Evolutionary conservation across 1,140 invertebrate genomes (phyloP).

Genomic region (Drosophila nannoptera): DNA sequence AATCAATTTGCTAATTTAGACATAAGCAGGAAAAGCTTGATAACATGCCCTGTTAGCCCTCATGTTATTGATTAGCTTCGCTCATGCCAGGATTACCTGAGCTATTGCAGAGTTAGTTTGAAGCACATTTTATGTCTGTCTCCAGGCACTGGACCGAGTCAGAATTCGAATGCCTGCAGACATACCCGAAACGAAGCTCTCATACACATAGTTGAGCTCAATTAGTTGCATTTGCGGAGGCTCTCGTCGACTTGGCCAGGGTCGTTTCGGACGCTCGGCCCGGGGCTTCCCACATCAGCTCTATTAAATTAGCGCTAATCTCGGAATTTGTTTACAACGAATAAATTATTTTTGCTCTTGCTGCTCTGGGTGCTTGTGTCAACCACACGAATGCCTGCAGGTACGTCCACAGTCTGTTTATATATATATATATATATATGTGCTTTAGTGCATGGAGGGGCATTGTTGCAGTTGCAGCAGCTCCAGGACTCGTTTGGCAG

Average conservation of each 20-base stretch:
- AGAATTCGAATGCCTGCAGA: neutral
- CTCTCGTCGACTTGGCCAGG: no score
- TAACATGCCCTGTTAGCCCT: no score
- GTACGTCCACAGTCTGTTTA: conserved; percentile 6
- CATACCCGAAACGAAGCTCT: neutral
- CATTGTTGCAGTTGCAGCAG: neutral
- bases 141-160: no score
- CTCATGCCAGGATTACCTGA: no score
- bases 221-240: conserved; percentile 3
- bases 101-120: no score
- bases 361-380: neutral
- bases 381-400: conserved; percentile 4
- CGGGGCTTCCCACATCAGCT: conserved; percentile 13
- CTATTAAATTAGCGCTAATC: conserved; percentile 43
- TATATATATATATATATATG: neutral
- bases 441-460: no score
- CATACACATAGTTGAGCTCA: neutral
- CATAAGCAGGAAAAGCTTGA: no score
- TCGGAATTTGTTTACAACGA: conserved; percentile 36
- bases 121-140: no score
- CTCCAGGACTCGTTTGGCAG: conserved; percentile 14
- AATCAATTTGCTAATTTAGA: no score
- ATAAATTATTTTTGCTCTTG: conserved; percentile 38
- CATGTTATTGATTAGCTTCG: no score
- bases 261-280: neutral